Evolutionary conservation across 2,113 vertebrate species (phyloP).

Genomic region (Elaphurus davidianus): DNA sequence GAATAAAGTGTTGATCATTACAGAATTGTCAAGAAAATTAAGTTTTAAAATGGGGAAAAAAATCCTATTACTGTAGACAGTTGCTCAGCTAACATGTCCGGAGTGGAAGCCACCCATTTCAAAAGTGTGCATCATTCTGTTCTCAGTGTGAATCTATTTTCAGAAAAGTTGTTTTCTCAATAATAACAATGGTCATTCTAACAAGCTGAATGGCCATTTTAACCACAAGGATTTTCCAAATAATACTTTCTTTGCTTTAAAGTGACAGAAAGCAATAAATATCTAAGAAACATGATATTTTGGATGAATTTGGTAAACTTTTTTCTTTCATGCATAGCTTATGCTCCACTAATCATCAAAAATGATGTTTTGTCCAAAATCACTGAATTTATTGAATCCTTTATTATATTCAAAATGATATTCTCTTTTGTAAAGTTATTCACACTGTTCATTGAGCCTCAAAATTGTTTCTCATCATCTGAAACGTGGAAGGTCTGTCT

Average conservation of each 20-base stretch:
- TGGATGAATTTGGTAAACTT: conserved; percentile 76
- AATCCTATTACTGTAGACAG: not conserved
- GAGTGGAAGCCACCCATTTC: conserved; percentile 15
- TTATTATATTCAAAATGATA: conserved; percentile 81
- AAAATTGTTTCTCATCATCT: conserved; percentile 82
- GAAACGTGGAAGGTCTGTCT: conserved; percentile 63
- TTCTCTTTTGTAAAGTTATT: conserved; percentile 63
- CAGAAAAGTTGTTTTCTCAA: conserved; percentile 53
- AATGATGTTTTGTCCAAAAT: conserved; percentile 78
- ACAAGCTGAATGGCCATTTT: conserved; percentile 72
- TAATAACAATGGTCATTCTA: conserved; percentile 77
- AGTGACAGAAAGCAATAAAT: conserved; percentile 67
- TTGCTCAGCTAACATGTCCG: not conserved
- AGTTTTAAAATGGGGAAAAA: conserved; percentile 38
- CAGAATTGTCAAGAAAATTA: conserved; percentile 50
- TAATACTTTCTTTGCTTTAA: conserved; percentile 62
- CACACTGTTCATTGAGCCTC: conserved; percentile 73
- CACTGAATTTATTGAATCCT: conserved; percentile 73
- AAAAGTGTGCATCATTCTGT: conserved; percentile 21
- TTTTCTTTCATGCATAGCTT: conserved; percentile 55
- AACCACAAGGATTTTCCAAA: conserved; percentile 46
- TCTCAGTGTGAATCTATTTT: conserved; percentile 66
- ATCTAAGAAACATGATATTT: conserved; percentile 72
- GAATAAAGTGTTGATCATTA: not conserved
- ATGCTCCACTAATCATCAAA: conserved; percentile 74